Conservation (phyloP, 2,113 vertebrate species). For the Agapornis roseicollis region DNA sequence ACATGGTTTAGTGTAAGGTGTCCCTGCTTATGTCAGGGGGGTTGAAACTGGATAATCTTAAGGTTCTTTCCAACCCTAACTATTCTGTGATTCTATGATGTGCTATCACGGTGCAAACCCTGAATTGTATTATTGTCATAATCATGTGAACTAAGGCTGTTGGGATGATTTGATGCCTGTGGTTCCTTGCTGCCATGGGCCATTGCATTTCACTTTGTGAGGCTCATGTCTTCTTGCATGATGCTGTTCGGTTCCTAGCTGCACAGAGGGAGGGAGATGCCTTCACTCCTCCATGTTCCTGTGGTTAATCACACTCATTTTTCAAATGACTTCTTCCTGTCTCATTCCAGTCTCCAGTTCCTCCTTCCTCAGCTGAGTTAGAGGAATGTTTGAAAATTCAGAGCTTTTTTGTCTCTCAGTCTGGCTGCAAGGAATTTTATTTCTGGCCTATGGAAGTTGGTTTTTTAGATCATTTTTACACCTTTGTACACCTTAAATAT, state of each 20-base stretch:
- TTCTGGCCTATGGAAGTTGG: not conserved
- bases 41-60: too few species aligned
- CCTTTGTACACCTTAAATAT: not conserved
- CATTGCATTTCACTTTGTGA: accelerated
- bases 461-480: not conserved
- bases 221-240: not conserved
- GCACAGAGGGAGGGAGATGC: not conserved
- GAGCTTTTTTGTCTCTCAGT: not conserved
- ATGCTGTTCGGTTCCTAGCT: not conserved
- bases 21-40: too few species aligned
- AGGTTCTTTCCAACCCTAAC: too few species aligned
- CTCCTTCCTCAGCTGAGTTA: not conserved
- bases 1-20: too few species aligned
- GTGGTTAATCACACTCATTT: accelerated
- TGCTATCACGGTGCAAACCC: not conserved
- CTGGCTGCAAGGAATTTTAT: not conserved
- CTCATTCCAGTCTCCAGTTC: not conserved
- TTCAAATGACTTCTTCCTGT: accelerated
- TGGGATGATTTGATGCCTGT: accelerated
- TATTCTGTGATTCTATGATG: too few species aligned
- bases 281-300: not conserved
- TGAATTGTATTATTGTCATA: not conserved
- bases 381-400: not conserved
- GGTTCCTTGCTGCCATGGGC: not conserved
- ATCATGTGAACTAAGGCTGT: accelerated